Base-by-base conservation (phyloP, 2,888 invertebrate genomes). In the Pammene aurita region DNA sequence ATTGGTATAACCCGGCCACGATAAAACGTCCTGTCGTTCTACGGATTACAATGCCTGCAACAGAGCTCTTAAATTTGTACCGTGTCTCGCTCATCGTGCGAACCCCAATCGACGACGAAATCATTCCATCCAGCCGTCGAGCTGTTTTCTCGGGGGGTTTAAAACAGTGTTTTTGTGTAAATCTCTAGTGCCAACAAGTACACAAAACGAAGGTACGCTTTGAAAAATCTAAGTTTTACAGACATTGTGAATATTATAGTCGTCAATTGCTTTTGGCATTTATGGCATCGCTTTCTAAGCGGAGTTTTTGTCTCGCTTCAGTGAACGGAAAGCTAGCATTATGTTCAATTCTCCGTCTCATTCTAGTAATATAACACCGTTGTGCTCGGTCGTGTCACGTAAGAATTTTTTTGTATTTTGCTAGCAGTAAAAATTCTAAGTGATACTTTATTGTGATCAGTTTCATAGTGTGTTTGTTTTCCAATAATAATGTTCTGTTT, bases 121-220 rank as follows among this genome's bases (percentile, higher is more conserved):
- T 91, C 90, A 92, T 92, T 92, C 92, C 92, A 92, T 92, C 92
- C 92, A 92, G 92, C 90, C 92, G 91, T 92, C 90, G 92, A 90
- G 92, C 90, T 87, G 90, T 87, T 88, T 91, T 91, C 90, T 91
- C 87, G 88, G 90, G 74, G 90, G 92, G 91, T 88, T 90, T 90
- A 86, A 88, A 85, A 89, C 89, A 87, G 89, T 88, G 89, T 88
- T 90, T 88, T 87, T 89, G 82, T 84, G 86, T 85, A 87, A 89
- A 89, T 86, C 84, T 86, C 84, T 82, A 84, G 92, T 92, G 92
- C 92, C 92, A 92, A 92, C 87, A 87, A 87, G 84, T 84, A 86
- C 85, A 84, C 84, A 87, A 88, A 89, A 88, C 87, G 81, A 89
- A 92, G 92, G 92, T 92, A 90, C 80, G 87, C 72, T 71, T 74